These are phyloP conservation scores for Pelecanus crispus DNA, from an alignment of 2,113 vertebrate genomes.

Conservation along the genomic window DNA sequence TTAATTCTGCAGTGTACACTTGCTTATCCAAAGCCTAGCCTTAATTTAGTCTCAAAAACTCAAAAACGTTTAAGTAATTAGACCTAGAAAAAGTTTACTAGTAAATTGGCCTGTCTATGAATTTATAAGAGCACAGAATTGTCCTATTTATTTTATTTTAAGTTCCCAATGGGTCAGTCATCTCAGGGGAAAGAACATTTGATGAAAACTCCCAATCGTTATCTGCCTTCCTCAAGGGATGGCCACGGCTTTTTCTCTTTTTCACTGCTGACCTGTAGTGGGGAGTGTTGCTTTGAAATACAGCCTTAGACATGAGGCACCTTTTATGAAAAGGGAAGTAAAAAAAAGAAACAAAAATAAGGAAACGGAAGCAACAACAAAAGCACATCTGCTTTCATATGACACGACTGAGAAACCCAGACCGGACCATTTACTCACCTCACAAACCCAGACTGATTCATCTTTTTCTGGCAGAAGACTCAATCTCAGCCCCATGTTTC, in stretches of 20 bases:
- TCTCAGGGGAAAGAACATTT: background rate
- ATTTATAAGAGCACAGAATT: background rate
- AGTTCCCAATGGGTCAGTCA: background rate
- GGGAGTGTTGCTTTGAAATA: constrained; percentile 22
- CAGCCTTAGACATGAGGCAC: background rate
- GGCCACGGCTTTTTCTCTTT: background rate
- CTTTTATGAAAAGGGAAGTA: background rate
- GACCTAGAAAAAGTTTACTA: background rate
- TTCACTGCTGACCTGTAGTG: background rate
- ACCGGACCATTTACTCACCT: background rate
- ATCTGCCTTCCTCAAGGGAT: background rate
- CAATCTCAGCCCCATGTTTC: fast-evolving
- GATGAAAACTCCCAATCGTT: background rate
- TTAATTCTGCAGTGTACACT: background rate
- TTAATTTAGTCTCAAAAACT: background rate
- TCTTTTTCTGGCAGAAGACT: background rate
- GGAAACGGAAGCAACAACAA: background rate
- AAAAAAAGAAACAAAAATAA: background rate
- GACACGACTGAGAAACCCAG: background rate
- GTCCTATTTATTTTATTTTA: background rate
- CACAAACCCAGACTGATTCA: background rate
- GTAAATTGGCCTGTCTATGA: background rate
- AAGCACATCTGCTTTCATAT: background rate
- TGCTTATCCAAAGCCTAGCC: background rate
- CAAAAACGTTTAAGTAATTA: background rate